Base-by-base conservation (phyloP, 2,797 vertebrate genomes). In the Pseudocheirus occidentalis region DNA sequence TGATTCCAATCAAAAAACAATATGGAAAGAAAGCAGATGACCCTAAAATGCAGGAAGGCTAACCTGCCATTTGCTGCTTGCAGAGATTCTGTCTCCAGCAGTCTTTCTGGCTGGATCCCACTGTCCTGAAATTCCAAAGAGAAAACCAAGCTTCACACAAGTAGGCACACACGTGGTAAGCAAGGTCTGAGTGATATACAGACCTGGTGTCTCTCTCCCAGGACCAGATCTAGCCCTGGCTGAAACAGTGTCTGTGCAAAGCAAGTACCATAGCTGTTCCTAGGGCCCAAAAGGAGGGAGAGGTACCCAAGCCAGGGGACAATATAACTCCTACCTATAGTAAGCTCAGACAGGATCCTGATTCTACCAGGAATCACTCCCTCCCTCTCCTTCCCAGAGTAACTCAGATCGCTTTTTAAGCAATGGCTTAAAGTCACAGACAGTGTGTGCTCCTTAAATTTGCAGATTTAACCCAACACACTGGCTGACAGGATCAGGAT, bases 61-160 rank as follows among this genome's bases (percentile, higher is more conserved):
- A 92, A 96, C 96, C 90, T 91, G 52, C 34, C 90, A 6, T 91
- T 59, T 0, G 91, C 31, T 2, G 92, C 93, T 50, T 95, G 96
- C 56, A 93, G 12, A 50, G 52, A 87, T 11, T 94, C 92, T 21
- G 81, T 2, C 73, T 95, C 94, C 58, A 92, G 31, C 12, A 59
- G 93, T 21, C 11, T 66, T 1, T 94, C 66, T 52, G 46, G 13
- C 40, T 46, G 90, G 58, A 55, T 29, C 1, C 90, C 81, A 62
- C 90, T 62, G 62, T 95, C 93, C 94, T 96, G 91, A 28, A 89
- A 92, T 27, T 12, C 9, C 91, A 55, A 40, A 57, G 29, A 55
- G 13, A 11, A 54, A 5, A 90, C 18, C 21, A n/a, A 29, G 18
- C 90, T 21, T 55, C 50, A 90, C 50, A 29, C 18, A 24, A 40